These are phyloP conservation scores for Cephus runcator DNA, from an alignment of 2,888 invertebrate genomes.

Conservation along the genomic window DNA sequence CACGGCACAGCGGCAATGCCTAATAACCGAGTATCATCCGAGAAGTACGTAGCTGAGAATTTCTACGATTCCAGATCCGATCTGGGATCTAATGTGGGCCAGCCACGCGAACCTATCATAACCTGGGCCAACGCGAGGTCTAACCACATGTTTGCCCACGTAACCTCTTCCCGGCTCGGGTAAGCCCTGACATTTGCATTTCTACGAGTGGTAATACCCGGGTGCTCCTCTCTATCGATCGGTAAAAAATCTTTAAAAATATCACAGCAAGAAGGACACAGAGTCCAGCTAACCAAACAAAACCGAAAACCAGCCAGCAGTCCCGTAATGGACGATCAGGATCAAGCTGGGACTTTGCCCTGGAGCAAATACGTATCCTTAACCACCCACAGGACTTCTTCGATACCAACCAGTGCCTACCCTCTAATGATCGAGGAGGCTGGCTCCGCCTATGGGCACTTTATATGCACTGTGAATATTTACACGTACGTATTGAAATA, in stretches of 20 bases:
- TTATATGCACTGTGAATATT: neutral
- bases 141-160: constrained; percentile 62
- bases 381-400: neutral
- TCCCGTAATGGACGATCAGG: neutral
- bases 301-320: neutral
- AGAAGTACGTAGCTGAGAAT: constrained; percentile 32
- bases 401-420: neutral
- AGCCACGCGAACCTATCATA: constrained; percentile 64
- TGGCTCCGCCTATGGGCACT: neutral
- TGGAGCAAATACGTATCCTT: neutral
- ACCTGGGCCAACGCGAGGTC: constrained; percentile 53
- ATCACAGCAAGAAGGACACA: neutral
- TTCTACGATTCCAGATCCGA: constrained; percentile 61
- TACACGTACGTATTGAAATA: neutral
- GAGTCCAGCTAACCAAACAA: neutral
- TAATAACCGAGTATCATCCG: constrained; percentile 51
- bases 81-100: constrained; percentile 57
- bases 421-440: neutral
- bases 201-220: constrained; percentile 41
- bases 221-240: constrained; percentile 7
- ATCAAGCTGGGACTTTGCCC: neutral
- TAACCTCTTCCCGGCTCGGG: constrained; percentile 41
- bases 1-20: neutral
- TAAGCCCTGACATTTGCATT: constrained; percentile 50
- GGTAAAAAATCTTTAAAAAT: neutral